Evolutionary conservation across 2,888 invertebrate genomes (phyloP).

Genomic region (Pterostichus madidus): DNA sequence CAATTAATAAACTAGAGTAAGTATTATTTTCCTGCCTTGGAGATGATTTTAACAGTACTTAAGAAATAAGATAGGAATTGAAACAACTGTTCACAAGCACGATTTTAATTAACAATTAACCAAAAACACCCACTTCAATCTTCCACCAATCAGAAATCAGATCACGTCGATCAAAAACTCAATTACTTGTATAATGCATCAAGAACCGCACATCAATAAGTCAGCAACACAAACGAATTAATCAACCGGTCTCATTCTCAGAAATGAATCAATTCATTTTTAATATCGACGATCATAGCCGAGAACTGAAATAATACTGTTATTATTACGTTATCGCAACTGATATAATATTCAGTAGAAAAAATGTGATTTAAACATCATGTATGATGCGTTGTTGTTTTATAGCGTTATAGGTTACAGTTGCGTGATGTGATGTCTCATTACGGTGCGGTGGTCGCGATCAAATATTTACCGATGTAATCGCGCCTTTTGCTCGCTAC

Average conservation of each 20-base stretch:
- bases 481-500: constrained; percentile 74
- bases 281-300: constrained; percentile 39
- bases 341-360: constrained; percentile 39
- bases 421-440: constrained; percentile 75
- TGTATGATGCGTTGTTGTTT: constrained; percentile 19
- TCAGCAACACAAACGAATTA: constrained; percentile 44
- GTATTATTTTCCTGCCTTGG: too few species aligned
- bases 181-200: constrained; percentile 19
- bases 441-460: constrained; percentile 71
- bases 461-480: constrained; percentile 75
- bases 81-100: constrained; percentile 69
- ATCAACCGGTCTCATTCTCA: constrained; percentile 30
- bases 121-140: not conserved
- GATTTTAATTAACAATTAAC: constrained; percentile 73
- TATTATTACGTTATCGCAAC: constrained; percentile 43
- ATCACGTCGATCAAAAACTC: constrained; percentile 41
- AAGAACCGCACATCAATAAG: constrained; percentile 35
- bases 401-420: constrained; percentile 72
- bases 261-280: constrained; percentile 50
- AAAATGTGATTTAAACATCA: constrained; percentile 48
- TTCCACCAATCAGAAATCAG: constrained; percentile 6
- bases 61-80: too few species aligned
- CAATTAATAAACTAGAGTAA: too few species aligned
- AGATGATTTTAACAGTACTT: too few species aligned
- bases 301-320: constrained; percentile 43